These are phyloP conservation scores for Dromococcyx pavoninus DNA, from an alignment of 2,797 vertebrate species.

Conservation along the genomic window DNA sequence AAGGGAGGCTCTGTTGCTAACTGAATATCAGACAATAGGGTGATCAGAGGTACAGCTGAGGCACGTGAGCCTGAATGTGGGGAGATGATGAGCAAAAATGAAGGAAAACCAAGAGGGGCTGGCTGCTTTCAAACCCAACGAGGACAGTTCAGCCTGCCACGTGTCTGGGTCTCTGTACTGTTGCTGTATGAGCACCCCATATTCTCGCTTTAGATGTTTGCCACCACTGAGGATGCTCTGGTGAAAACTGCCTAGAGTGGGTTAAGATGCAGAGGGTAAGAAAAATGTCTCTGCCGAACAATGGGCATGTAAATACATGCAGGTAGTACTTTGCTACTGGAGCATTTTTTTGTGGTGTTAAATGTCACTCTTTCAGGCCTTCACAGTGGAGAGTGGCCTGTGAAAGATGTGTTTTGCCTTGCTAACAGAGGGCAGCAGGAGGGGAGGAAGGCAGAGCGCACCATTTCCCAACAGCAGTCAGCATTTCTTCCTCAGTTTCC, in stretches of 20 bases:
- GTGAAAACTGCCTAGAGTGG: neutral
- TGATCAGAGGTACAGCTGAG: neutral
- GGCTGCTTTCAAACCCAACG: neutral
- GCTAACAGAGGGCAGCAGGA: neutral
- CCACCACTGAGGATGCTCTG: neutral
- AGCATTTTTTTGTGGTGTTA: neutral
- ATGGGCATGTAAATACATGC: neutral
- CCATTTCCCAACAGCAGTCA: neutral
- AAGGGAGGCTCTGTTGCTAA: neutral
- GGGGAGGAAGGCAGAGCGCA: rapidly evolving
- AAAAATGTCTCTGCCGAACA: neutral
- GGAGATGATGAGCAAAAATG: neutral
- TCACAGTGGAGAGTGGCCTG: neutral
- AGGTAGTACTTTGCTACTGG: neutral
- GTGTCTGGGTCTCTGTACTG: neutral
- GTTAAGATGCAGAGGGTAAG: neutral
- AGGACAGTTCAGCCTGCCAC: neutral
- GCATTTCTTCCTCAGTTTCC: neutral
- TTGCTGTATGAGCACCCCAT: neutral
- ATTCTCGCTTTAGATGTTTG: neutral
- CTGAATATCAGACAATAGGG: neutral
- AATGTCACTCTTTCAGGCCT: neutral
- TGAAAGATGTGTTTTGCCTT: neutral
- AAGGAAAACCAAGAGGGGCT: neutral
- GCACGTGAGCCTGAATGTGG: rapidly evolving